Base-by-base conservation (phyloP, 2,797 vertebrate species). In the Halcyon leucocephala region DNA sequence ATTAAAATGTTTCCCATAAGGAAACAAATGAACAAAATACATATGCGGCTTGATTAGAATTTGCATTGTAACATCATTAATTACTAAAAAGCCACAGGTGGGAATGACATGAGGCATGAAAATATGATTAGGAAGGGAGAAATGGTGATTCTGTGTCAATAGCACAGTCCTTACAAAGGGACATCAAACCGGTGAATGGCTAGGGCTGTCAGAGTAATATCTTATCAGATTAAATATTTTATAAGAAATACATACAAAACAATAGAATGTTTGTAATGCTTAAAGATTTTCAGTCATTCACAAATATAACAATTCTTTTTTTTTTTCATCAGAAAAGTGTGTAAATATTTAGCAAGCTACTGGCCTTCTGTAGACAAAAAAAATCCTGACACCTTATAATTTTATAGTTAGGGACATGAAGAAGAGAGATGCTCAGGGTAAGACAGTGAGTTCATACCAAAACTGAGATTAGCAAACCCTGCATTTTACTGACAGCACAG, bases 31-130 rank as follows among this genome's bases (percentile, higher is more conserved):
- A 96, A 90, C 83, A 95, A 96, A 96, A 95, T 89, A 94, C 96
- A 94, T 96, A 93, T 84, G 90, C 31, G 8, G 83, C 83, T 95
- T 93, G 95, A 95, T 92, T 95, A 93, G 85, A 94, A 94, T 95
- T 91, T 95, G 92, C 83, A 89, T 89, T 95, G 90, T 93, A 94
- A 93, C 90, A 92, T 82, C 89, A 91, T 95, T 93, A 97, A 97
- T 97, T 96, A 95, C 91, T 90, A 94, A 86, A 91, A 93, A 96
- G 83, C 78, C 93, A 96, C 95, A 96, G 95, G 96, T 97, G 97
- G 87, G 82, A 94, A 92, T 82, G 91, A 92, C 82, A 51, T 64
- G 93, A 96, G 77, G 93, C 95, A 85, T 89, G 94, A 94, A 97
- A 93, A 93, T 97, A 86, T 60, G 91, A 84, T 96, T 95, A 92